phyloP scores from a whole-genome alignment of 2,113 vertebrate genomes.

The Dinomys branickii region DNA sequence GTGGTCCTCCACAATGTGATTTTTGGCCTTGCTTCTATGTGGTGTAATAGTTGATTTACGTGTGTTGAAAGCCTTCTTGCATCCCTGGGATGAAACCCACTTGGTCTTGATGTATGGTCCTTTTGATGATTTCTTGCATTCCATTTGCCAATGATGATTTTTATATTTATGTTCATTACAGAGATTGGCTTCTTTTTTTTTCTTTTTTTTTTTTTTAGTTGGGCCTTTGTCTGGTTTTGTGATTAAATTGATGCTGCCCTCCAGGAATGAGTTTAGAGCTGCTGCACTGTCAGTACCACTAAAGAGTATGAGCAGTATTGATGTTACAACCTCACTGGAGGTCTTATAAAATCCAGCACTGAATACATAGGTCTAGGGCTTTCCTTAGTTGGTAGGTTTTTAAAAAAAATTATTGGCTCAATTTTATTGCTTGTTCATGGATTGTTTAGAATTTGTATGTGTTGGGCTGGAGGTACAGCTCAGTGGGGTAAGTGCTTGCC shows the following conservation, averaged over 20 bases:
- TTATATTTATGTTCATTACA: not conserved
- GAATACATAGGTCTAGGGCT: not conserved
- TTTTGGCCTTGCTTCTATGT: not conserved
- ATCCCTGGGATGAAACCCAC: not conserved
- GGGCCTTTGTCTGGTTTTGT: not conserved
- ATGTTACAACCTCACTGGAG: not conserved
- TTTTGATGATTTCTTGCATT: not conserved
- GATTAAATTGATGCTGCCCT: not conserved
- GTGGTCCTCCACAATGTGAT: not conserved
- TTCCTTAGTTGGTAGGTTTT: not conserved
- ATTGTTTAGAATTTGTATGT: not conserved
- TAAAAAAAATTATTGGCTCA: not conserved
- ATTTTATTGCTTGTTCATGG: not conserved
- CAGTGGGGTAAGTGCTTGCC: too few relatives aligned
- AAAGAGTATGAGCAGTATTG: not conserved
- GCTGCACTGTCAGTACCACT: not conserved
- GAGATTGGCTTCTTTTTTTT: not conserved
- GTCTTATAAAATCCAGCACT: not conserved
- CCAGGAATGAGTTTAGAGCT: not conserved
- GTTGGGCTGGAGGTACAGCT: too few relatives aligned
- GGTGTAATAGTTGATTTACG: not conserved
- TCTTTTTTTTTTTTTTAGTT: not conserved
- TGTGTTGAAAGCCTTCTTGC: not conserved
- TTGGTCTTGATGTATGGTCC: not conserved
- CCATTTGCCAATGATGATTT: not conserved